Evolutionary conservation across 2,797 vertebrate species (phyloP).

Genomic region (Sebastes hopkinsi): DNA sequence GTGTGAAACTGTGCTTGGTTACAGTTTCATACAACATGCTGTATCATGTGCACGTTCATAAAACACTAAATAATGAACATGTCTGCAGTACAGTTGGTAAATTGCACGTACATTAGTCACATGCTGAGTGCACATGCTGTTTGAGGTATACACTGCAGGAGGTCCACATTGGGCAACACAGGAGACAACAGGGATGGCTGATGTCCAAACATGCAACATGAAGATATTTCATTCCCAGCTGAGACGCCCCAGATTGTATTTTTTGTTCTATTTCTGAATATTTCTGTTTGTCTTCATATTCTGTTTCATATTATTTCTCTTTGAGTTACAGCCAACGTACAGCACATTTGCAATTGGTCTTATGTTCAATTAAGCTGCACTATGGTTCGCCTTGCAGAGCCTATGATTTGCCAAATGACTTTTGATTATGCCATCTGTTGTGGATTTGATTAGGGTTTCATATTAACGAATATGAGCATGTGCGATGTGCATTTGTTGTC

Average conservation of each 20-base stretch:
- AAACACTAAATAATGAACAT: not conserved
- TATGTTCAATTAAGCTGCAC: slow-evolving; percentile 4
- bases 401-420: not conserved
- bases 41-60: not conserved
- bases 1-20: not conserved
- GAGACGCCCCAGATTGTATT: not conserved
- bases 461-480: not conserved
- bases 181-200: not conserved
- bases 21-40: not conserved
- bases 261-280: not conserved
- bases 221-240: not conserved
- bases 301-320: not conserved
- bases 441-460: slow-evolving; percentile 9
- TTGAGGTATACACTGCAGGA: not conserved
- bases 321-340: not conserved
- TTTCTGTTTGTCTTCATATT: not conserved
- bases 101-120: not conserved
- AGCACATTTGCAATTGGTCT: not conserved
- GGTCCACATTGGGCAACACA: not conserved
- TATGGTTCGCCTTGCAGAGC: not conserved
- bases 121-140: not conserved
- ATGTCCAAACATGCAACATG: not conserved
- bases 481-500: not conserved
- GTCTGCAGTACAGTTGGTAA: not conserved
- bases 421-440: slow-evolving; percentile 18